A percentile compares a stretch with the other conserved stretches of the same genome.
These are phyloP conservation scores for Notoglanidium macrostoma DNA, from an alignment of 2,797 vertebrate genomes.

Conservation along the genomic window DNA sequence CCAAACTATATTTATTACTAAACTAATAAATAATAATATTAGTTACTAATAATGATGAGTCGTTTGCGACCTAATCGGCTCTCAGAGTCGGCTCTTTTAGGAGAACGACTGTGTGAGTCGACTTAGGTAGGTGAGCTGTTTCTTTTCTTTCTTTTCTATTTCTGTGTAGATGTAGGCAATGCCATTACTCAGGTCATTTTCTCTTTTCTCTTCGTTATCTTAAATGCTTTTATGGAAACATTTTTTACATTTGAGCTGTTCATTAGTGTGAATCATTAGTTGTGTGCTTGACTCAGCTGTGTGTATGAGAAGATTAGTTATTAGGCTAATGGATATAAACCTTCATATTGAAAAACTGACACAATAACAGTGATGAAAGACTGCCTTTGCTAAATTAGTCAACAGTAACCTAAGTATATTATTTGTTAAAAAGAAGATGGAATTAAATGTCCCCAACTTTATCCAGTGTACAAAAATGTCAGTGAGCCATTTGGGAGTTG, in stretches of 20 bases:
- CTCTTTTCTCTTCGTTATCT: neutral
- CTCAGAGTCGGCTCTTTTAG: neutral
- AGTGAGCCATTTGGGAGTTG: neutral
- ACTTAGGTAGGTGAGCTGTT: neutral
- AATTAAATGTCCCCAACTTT: neutral
- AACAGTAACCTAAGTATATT: neutral
- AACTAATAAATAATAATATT: no score
- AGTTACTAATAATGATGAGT: neutral
- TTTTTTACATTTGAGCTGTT: neutral
- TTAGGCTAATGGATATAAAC: neutral
- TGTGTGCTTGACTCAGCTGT: neutral
- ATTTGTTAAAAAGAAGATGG: neutral
- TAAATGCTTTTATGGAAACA: neutral
- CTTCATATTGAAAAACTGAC: neutral
- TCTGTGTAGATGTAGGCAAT: neutral
- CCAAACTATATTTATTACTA: no score
- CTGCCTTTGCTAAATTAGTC: neutral
- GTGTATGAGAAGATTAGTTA: neutral
- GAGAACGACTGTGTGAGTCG: neutral
- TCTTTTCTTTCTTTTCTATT: neutral
- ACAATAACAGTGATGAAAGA: no score
- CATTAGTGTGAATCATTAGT: neutral
- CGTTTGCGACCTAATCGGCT: neutral
- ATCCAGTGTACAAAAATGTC: neutral
- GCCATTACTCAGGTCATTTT: neutral